These are phyloP conservation scores for Emydura subglobosa DNA, from an alignment of 2,113 vertebrate genomes.

Conservation along the genomic window DNA sequence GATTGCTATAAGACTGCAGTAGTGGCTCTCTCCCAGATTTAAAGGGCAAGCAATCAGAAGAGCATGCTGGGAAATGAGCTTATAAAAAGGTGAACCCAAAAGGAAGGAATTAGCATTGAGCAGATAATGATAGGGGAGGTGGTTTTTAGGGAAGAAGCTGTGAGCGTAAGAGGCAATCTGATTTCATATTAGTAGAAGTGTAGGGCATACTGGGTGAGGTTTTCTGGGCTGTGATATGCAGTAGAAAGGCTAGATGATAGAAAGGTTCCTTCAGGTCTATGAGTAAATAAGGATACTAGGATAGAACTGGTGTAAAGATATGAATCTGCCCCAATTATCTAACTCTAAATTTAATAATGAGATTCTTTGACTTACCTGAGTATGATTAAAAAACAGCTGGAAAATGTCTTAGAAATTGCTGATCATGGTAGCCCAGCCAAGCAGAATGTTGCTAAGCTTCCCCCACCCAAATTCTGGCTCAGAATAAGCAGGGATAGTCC, in stretches of 20 bases:
- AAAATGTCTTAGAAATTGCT: not conserved
- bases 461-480: not conserved
- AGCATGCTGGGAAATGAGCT: not conserved
- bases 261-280: not conserved
- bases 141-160: not conserved
- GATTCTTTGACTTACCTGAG: not conserved
- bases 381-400: not conserved
- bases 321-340: not conserved
- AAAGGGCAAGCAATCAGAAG: slow-evolving; percentile 36
- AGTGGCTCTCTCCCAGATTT: not conserved
- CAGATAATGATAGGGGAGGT: not conserved
- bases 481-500: too few species aligned
- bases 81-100: not conserved
- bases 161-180: not conserved
- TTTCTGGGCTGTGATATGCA: not conserved
- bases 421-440: not conserved
- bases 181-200: not conserved
- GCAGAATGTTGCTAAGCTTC: not conserved
- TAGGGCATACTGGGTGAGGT: not conserved
- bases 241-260: not conserved
- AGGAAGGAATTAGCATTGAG: not conserved
- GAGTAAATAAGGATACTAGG: not conserved
- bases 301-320: not conserved
- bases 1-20: slow-evolving; percentile 5
- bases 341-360: not conserved